These are phyloP conservation scores for Physocephala rufipes DNA, from an alignment of 2,888 invertebrate genomes.

Conservation along the genomic window DNA sequence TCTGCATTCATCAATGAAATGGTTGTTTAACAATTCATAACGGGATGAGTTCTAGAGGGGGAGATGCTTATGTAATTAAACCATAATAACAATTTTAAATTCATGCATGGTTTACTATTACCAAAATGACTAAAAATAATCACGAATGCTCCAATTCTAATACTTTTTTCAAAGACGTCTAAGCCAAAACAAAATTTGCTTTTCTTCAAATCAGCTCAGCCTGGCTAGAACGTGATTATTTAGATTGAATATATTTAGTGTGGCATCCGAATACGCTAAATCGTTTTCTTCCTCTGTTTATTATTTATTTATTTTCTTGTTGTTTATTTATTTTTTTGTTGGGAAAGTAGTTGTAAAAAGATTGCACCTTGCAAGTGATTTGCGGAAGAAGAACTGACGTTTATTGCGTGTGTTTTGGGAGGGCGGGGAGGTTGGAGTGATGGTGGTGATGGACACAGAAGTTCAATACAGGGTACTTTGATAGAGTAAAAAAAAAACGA, in stretches of 20 bases:
- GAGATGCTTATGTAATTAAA: no score
- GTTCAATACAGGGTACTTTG: constrained; percentile 16
- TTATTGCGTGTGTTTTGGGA: constrained; percentile 20
- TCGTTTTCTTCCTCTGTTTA: not conserved
- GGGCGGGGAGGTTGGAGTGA: not conserved
- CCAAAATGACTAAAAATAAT: no score
- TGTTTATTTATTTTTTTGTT: no score
- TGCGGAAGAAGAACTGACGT: constrained; percentile 2
- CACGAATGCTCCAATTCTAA: no score
- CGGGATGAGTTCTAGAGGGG: no score
- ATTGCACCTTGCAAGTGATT: constrained; percentile 12
- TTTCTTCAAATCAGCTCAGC: constrained; percentile 2
- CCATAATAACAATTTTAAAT: no score
- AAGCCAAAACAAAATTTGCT: constrained; percentile 6
- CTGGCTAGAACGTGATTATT: no score
- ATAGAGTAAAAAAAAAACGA: no score
- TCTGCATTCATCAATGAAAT: no score
- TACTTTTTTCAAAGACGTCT: not conserved
- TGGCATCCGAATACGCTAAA: constrained; percentile 9
- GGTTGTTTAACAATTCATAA: no score
- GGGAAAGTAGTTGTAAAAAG: constrained; percentile 15
- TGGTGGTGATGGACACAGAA: constrained; percentile 12
- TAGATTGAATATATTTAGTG: not conserved
- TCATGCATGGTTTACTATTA: no score
- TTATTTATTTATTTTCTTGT: no score